Conservation (phyloP, 2,113 vertebrate genomes). For the Lophura nycthemera region DNA sequence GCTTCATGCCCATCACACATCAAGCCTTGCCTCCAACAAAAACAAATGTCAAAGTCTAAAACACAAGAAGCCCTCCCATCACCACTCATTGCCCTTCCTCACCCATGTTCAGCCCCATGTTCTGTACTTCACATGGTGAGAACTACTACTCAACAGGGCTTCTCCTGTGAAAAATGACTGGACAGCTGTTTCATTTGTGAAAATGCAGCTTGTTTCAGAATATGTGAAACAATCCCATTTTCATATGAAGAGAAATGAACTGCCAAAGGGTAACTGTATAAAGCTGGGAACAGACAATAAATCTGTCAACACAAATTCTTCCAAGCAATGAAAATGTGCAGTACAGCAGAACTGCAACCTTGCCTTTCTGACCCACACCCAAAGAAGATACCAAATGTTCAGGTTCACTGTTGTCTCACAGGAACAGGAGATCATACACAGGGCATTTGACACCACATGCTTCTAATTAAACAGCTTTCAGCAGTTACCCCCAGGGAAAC, state of each 20-base stretch:
- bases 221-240: conserved; percentile 34
- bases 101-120: neutral
- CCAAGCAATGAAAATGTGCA: conserved; percentile 5
- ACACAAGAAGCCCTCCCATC: neutral
- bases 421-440: neutral
- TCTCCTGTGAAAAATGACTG: conserved; percentile 35
- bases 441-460: neutral
- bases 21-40: neutral
- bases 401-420: neutral
- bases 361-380: neutral
- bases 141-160: neutral
- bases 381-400: neutral
- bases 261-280: conserved; percentile 39
- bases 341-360: neutral
- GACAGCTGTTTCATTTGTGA: conserved; percentile 21
- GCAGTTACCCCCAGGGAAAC: neutral
- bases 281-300: conserved; percentile 46
- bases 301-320: conserved; percentile 50
- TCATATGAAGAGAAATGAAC: conserved; percentile 45
- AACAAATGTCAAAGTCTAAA: neutral
- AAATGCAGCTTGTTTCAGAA: conserved; percentile 20
- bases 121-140: neutral
- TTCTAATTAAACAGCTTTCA: conserved; percentile 39
- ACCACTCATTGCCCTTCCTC: neutral
- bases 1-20: neutral